Conservation (phyloP, 2,888 invertebrate species). For the Hetaerina titia region DNA sequence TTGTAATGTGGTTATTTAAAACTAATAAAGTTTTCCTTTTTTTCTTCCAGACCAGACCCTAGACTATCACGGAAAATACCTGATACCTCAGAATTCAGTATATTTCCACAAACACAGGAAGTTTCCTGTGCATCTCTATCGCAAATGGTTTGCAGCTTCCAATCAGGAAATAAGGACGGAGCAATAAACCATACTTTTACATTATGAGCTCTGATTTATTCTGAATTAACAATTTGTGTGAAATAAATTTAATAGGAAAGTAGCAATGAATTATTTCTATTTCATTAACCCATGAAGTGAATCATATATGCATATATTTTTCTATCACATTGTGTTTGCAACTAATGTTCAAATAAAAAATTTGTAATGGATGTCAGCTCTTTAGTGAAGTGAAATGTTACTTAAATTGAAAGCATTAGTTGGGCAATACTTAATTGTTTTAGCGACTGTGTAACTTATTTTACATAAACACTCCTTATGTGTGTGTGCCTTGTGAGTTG, state of each 20-base stretch:
- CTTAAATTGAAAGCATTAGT: too few relatives aligned
- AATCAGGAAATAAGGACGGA: constrained; percentile 75
- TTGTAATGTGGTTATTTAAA: too few relatives aligned
- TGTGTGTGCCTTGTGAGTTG: background rate
- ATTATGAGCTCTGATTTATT: constrained; percentile 49
- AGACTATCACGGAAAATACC: constrained; percentile 87
- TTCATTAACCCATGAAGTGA: background rate
- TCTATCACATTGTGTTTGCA: background rate
- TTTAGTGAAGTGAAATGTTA: too few relatives aligned
- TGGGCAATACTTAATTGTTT: too few relatives aligned
- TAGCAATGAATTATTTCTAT: background rate
- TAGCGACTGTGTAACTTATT: background rate
- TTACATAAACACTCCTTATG: background rate
- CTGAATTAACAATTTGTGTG: background rate
- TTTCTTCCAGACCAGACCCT: constrained; percentile 86
- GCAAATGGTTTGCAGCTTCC: constrained; percentile 85
- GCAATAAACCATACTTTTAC: background rate
- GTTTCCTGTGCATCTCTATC: constrained; percentile 86
- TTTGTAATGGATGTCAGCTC: too few relatives aligned
- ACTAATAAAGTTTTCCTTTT: constrained; percentile 70
- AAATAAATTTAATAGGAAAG: background rate
- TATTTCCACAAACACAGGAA: constrained; percentile 97
- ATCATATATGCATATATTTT: constrained; percentile 45
- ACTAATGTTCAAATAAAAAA: too few relatives aligned
- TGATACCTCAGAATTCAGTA: constrained; percentile 86